phyloP scores from a whole-genome alignment of 2,113 vertebrate genomes.

The Numida meleagris region DNA sequence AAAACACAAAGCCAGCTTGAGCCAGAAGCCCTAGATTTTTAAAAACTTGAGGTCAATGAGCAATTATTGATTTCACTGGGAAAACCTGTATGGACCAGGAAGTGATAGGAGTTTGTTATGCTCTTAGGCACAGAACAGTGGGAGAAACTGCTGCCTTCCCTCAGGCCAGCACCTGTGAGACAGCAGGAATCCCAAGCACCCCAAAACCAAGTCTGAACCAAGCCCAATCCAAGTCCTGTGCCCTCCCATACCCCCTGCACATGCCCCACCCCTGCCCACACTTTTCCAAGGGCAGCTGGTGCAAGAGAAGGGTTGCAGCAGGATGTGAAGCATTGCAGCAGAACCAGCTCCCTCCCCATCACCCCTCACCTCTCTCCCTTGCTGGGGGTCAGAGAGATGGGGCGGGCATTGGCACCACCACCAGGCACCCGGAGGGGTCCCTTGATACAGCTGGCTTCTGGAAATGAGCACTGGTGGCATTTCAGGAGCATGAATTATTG shows the following conservation, averaged over 20 bases:
- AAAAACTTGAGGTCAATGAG: not conserved
- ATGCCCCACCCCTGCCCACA: not conserved
- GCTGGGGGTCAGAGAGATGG: not conserved
- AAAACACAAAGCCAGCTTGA: not conserved
- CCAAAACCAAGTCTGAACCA: not conserved
- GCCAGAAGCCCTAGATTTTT: not conserved
- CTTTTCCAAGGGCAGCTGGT: not conserved
- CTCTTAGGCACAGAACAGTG: fast-evolving
- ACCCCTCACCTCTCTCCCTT: fast-evolving
- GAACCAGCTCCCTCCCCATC: not conserved
- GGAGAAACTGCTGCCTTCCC: not conserved
- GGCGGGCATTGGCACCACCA: fast-evolving
- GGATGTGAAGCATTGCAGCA: not conserved
- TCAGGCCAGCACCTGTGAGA: not conserved
- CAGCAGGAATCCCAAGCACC: not conserved
- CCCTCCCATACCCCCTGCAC: not conserved
- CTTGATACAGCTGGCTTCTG: not conserved
- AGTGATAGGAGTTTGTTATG: not conserved
- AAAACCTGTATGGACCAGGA: not conserved
- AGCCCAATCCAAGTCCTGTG: not conserved
- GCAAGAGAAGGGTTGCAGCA: not conserved
- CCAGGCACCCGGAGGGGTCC: not conserved
- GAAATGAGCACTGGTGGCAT: not conserved
- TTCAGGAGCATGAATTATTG: not conserved
- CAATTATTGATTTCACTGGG: not conserved